Evolutionary conservation across 1,140 invertebrate genomes (phyloP), one percentile per base, ranked within the genome.

Genomic region (Aporrectodea caliginosa): DNA sequence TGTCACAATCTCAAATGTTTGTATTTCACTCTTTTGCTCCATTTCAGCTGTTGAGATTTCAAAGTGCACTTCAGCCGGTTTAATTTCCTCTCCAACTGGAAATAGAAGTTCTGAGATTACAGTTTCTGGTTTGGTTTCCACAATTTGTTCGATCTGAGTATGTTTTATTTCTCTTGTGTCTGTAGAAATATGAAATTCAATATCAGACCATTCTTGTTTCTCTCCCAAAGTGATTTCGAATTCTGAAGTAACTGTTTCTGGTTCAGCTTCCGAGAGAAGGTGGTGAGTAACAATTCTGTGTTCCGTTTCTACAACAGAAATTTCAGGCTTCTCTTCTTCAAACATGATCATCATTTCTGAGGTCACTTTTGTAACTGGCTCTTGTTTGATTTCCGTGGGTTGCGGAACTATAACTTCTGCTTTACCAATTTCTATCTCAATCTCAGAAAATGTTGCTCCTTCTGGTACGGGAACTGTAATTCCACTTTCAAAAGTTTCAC

Each of bases 71-170:
- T 79, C 71, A 30, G 70, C 29, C 35, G 27, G 43, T 69, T 34
- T 35, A 29, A 29, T 34, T 74, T 72, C 43, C 74, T 81, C 72
- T 73, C 35, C 77, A 35, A 71, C n/a, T 2, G 43, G 29, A 16
- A 78, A 69, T 0, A 72, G 75, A 75, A 78, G 43, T 78, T 76
- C 78, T 75, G 74, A 69, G 35, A 43, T 71, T 32, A 29, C 29
- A 1, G 68, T 43, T 75, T 82, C 77, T 33, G 27, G 16, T 75
- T 78, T 76, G 14, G 22, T n/a, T 29, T 75, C 76, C n/a, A n/a
- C n/a, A n/a, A n/a, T n/a, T n/a, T n/a, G n/a, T n/a, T n/a, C n/a
- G n/a, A n/a, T n/a, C n/a, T n/a, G n/a, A n/a, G n/a, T n/a, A n/a
- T n/a, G n/a, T n/a, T n/a, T n/a, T 72, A 27, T 43, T 29, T 34